Base-by-base conservation (phyloP, 2,888 invertebrate species). In the Drosophila nr. medialis region DNA sequence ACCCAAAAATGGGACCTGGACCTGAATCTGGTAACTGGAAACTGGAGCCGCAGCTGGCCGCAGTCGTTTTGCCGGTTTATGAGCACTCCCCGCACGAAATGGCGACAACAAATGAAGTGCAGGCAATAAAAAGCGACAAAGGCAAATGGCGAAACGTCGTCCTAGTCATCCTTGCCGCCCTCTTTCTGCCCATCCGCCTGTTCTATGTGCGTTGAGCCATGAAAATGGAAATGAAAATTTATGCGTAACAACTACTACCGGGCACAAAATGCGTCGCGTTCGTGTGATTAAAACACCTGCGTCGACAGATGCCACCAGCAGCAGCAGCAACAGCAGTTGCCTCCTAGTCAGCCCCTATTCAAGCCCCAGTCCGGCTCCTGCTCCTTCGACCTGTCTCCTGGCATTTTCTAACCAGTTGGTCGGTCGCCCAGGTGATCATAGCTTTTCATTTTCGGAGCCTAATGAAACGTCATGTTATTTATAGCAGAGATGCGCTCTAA, bases 61-160 rank as follows among this genome's bases (percentile, higher is more conserved):
- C 63, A 64, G 54, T 68, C 58, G 64, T 51, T 29, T 51, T 24
- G 29, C 48, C 69, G 74, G 79, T 81, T 86, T 86, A 90, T 90
- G 89, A 75, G 79, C 69, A 63, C 63, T 70, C 50, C 38, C 34
- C 69, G 54, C 54, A 55, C 72, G 60, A 75, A 89, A 83, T 80
- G 70, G 84, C 77, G 80, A 75, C 79, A 90, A 81, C 86, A 86
- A 86, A 86, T 86, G 86, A 90, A 86, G 86, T 86, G 86, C 89
- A 86, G 87, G 90, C 86, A 90, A 86, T 90, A 86, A 86, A 86
- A 86, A 76, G 89, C 89, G 90, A 86, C 89, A 86, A 89, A 89
- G 77, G 87, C 87, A 86, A 90, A 89, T 89, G 83, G 86, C 76
- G 38, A 72, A 80, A 72, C 53, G 64, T 75, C 65, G 73, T 54